Base-by-base conservation (phyloP, 1,140 invertebrate species). In the Caenorhabditis tropicalis region DNA sequence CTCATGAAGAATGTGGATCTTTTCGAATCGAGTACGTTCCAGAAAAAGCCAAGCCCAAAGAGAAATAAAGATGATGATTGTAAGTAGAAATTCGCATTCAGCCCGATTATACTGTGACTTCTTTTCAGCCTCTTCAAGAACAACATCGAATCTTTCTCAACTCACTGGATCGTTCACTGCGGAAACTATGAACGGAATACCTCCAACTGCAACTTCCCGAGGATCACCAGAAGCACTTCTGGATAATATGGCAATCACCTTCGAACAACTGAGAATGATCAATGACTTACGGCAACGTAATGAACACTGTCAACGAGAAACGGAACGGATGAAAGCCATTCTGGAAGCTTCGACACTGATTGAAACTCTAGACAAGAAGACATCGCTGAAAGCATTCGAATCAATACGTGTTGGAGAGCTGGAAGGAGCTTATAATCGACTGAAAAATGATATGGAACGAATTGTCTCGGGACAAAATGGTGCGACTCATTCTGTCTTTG, bases 1-100 rank as follows among this genome's bases (percentile, higher is more conserved):
- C 82, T 89, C 12, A 39, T 88, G 29, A 60, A 84, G n/a, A 89
- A 89, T 53, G 88, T 89, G 7, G 84, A 85, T 85, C 56, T 89
- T 0, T 83, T 89, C 7, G 86, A 85, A 53, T 58, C 86, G 81
- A 27, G 53, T 36, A 49, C 65, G 84, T 56, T 82, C 43, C 49
- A 21, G 79, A 36, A 39, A 19, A 43, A 43, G 65, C n/a, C 87
- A 31, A 60, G 46, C 88, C 24, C 19, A 39, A 43, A 60, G 56
- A 60, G 46, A 33, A 48, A 12, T 2, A n/a, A 21, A 43, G 65
- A 74, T 9, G 65, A 74, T 3, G 65, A 74, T 24, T 33, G 65
- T 46, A 3, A 65, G 58, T 65, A 1, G 0, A 10, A 60, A 29
- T n/a, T n/a, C n/a, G n/a, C n/a, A n/a, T n/a, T n/a, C n/a, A n/a